A percentile compares a stretch with the other conserved stretches of the same genome.
These are phyloP conservation scores for Xenopus tropicalis DNA, from an alignment of 2,113 vertebrate species.

Conservation along the genomic window DNA sequence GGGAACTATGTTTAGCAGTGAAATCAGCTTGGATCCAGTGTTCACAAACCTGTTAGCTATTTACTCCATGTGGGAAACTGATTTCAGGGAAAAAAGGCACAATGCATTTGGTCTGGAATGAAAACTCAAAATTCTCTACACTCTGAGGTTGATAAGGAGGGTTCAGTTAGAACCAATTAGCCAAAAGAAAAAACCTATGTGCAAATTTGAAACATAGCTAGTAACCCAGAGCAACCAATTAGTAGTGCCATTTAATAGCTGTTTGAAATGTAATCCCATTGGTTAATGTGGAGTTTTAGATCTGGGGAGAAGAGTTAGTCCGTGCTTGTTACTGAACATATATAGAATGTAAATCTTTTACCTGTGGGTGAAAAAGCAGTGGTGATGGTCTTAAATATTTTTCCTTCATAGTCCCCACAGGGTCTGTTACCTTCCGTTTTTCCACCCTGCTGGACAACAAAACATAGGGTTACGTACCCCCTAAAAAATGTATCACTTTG, in stretches of 20 bases:
- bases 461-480: slow-evolving; percentile 91
- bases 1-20: slow-evolving; percentile 83
- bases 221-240: too few species aligned
- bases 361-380: slow-evolving; percentile 95
- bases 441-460: slow-evolving; percentile 99
- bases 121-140: too few species aligned
- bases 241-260: too few species aligned
- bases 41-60: slow-evolving; percentile 56
- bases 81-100: slow-evolving; percentile 4
- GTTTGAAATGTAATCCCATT: too few species aligned
- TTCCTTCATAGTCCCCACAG: slow-evolving; percentile 93
- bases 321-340: too few species aligned
- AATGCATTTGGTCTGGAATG: too few species aligned
- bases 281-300: too few species aligned
- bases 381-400: slow-evolving; percentile 92
- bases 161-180: too few species aligned
- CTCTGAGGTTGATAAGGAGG: too few species aligned
- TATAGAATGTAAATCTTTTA: slow-evolving; percentile 50
- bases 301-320: too few species aligned
- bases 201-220: too few species aligned
- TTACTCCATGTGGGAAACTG: slow-evolving; percentile 50
- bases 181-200: too few species aligned
- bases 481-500: not conserved
- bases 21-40: slow-evolving; percentile 60
- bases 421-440: slow-evolving; percentile 97